Conservation (phyloP, 2,113 vertebrate species). For the Onychostruthus taczanowskii region DNA sequence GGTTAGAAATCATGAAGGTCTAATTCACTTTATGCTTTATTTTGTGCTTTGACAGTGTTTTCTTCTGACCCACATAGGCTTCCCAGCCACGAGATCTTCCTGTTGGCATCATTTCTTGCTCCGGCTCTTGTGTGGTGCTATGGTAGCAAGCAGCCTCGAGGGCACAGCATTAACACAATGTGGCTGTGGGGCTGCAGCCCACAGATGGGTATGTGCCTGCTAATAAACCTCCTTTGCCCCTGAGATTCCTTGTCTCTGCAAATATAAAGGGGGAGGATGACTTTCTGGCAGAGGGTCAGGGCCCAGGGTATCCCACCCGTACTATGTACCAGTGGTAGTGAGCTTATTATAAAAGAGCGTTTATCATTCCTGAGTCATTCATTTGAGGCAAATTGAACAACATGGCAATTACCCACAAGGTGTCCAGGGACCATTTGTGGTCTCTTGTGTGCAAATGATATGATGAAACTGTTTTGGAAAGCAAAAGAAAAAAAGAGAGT, state of each 20-base stretch:
- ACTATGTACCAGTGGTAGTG: accelerated
- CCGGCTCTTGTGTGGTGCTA: accelerated
- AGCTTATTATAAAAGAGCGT: background rate
- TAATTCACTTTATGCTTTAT: background rate
- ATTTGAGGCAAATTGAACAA: slow-evolving; percentile 26
- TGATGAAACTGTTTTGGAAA: background rate
- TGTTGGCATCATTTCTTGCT: background rate
- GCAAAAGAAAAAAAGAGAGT: background rate
- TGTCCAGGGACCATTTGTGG: background rate
- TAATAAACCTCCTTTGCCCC: slow-evolving; percentile 7
- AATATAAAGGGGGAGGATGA: background rate
- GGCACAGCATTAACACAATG: background rate
- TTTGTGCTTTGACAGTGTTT: background rate
- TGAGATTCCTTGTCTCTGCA: background rate
- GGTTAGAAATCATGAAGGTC: background rate
- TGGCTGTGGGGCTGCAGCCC: background rate
- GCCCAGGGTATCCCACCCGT: background rate
- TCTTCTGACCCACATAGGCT: background rate
- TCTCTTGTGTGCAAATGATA: background rate
- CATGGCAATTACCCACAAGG: slow-evolving; percentile 8
- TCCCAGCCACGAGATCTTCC: background rate
- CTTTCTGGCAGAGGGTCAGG: slow-evolving; percentile 38
- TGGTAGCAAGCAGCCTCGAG: background rate
- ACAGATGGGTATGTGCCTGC: background rate
- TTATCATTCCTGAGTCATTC: background rate